Percentiles rank a stretch among this genome's conserved stretches.
These are phyloP conservation scores for Parambassis ranga DNA, from an alignment of 2,797 vertebrate genomes.

Conservation along the genomic window DNA sequence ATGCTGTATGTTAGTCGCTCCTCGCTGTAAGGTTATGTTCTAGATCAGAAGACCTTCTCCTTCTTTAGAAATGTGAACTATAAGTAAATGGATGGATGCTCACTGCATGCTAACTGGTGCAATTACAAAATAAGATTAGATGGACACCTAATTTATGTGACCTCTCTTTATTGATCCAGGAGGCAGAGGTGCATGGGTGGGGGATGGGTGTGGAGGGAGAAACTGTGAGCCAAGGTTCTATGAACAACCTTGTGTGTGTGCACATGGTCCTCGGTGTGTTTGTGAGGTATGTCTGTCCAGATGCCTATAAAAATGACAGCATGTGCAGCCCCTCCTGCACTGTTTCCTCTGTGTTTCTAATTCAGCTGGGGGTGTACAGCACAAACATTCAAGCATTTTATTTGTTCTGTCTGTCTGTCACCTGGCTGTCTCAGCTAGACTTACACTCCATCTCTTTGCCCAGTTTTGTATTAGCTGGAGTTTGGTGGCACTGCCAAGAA, in stretches of 20 bases:
- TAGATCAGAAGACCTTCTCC: constrained; percentile 2
- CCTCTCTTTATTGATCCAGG: constrained; percentile 68
- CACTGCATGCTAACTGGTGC: constrained; percentile 26
- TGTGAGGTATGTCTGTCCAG: background rate
- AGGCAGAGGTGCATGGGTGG: constrained; percentile 26
- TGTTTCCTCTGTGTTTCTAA: background rate
- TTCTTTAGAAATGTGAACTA: background rate
- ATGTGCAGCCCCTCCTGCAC: background rate
- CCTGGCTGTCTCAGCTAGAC: too few relatives aligned
- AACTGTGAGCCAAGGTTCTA: background rate
- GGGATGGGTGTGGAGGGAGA: constrained; percentile 23
- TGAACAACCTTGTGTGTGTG: background rate
- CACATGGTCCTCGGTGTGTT: background rate
- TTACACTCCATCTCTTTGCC: too few relatives aligned
- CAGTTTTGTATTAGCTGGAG: too few relatives aligned
- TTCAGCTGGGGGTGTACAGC: too few relatives aligned
- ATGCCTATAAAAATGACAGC: background rate
- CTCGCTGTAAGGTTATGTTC: background rate
- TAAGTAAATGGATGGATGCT: constrained; percentile 10
- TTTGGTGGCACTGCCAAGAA: too few relatives aligned
- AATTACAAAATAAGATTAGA: constrained; percentile 65
- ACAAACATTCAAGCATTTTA: too few relatives aligned
- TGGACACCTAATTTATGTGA: constrained; percentile 58
- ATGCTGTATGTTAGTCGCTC: background rate
- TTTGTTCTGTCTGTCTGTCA: too few relatives aligned